phyloP scores from a whole-genome alignment of 2,797 vertebrate species.

The Gymnoscopelus braueri region DNA sequence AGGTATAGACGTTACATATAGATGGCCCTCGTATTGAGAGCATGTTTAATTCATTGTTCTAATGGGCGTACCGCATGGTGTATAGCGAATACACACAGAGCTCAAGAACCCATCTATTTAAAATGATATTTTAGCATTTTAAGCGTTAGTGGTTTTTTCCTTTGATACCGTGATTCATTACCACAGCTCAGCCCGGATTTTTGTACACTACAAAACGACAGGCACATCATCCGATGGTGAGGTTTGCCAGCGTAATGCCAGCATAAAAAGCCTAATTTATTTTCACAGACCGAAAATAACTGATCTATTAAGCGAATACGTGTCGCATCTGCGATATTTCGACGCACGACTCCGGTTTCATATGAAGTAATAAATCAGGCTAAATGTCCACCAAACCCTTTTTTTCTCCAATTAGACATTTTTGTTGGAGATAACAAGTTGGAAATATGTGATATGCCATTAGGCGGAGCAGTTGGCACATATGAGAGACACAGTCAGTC shows the following conservation, averaged over 20 bases:
- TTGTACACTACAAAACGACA: slow-evolving; percentile 43
- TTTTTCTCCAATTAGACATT: slow-evolving; percentile 67
- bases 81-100: slow-evolving; percentile 28
- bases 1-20: too few relatives aligned
- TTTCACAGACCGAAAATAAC: too few relatives aligned
- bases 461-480: slow-evolving; percentile 73
- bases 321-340: too few relatives aligned
- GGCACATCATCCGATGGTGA: slow-evolving; percentile 51
- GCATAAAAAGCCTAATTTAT: slow-evolving; percentile 43
- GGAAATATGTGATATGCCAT: slow-evolving; percentile 79
- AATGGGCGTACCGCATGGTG: slow-evolving; percentile 36
- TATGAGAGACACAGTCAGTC: slow-evolving; percentile 67
- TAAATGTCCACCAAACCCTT: slow-evolving; percentile 15
- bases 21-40: slow-evolving; percentile 22
- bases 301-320: too few relatives aligned
- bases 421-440: slow-evolving; percentile 76
- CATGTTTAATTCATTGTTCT: slow-evolving; percentile 39
- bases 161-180: slow-evolving; percentile 28
- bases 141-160: slow-evolving; percentile 25
- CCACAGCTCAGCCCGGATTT: slow-evolving; percentile 50
- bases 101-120: slow-evolving; percentile 21
- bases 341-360: too few relatives aligned
- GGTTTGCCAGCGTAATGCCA: slow-evolving; percentile 55
- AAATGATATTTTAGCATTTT: slow-evolving; percentile 30
- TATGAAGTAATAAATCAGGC: too few relatives aligned